phyloP scores from a whole-genome alignment of 2,888 invertebrate genomes.

The Epinotia ramella region DNA sequence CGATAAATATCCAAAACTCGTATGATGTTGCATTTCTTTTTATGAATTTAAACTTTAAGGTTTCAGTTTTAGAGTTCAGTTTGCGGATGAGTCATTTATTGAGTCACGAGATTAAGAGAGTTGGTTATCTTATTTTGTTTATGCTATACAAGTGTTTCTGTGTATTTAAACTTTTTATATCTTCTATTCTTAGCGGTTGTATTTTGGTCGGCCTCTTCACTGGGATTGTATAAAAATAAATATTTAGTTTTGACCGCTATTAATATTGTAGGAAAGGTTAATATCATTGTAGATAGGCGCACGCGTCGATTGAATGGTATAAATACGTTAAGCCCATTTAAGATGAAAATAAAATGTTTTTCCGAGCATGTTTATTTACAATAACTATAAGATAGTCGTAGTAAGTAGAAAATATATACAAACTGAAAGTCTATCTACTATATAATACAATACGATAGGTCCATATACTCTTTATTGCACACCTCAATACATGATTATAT shows the following conservation, averaged over 20 bases:
- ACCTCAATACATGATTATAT: no score
- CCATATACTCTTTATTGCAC: no score
- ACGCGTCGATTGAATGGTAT: conserved; percentile 64
- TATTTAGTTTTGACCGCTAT: conserved; percentile 70
- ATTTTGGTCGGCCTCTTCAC: conserved; percentile 51
- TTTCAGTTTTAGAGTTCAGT: conserved; percentile 1
- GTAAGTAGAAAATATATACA: no score
- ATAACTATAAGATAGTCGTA: background rate
- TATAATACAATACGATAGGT: no score
- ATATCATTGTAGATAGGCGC: conserved; percentile 73
- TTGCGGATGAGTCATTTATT: background rate
- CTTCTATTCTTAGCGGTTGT: conserved; percentile 44
- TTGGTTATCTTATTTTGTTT: conserved; percentile 33
- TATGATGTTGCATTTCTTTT: background rate
- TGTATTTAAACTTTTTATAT: conserved; percentile 45
- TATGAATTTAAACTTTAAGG: background rate
- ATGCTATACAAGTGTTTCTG: conserved; percentile 44
- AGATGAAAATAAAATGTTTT: conserved; percentile 33
- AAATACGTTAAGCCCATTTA: conserved; percentile 40
- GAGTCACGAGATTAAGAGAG: conserved; percentile 34
- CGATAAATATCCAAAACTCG: background rate
- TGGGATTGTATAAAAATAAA: conserved; percentile 73
- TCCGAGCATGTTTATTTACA: conserved; percentile 11
- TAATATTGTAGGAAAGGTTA: conserved; percentile 75
- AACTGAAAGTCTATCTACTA: no score